Evolutionary conservation across 2,113 vertebrate species (phyloP).

Genomic region (Chroicocephalus ridibundus): DNA sequence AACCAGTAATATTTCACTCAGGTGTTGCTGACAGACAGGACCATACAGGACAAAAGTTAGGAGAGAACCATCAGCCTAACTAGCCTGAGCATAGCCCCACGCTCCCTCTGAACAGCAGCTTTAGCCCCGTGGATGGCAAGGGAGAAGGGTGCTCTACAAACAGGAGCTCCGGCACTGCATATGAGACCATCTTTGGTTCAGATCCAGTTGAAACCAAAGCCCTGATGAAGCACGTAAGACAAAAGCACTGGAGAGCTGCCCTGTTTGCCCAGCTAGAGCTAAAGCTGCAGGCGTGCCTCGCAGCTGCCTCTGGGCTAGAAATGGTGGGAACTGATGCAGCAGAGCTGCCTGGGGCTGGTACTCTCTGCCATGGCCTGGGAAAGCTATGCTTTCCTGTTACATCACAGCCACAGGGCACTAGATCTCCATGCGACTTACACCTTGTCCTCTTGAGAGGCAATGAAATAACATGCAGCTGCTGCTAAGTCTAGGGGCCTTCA

Average conservation of each 20-base stretch:
- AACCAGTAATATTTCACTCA: background rate
- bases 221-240: background rate
- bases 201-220: background rate
- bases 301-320: constrained; percentile 23
- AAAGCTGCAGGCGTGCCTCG: background rate
- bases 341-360: background rate
- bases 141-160: background rate
- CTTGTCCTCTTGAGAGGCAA: background rate
- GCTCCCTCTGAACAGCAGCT: background rate
- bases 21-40: background rate
- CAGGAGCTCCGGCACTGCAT: background rate
- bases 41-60: background rate
- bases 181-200: background rate
- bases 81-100: background rate
- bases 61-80: background rate
- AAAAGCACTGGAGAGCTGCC: background rate
- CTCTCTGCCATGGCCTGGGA: background rate
- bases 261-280: background rate
- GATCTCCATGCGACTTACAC: background rate
- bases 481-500: background rate
- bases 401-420: background rate
- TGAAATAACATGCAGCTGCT: background rate
- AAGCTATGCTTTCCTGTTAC: background rate
- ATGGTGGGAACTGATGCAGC: background rate
- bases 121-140: background rate